Percentiles rank a stretch among this genome's conserved stretches.
Conservation (phyloP, 2,797 vertebrate genomes). For the Peromyscus attwateri region DNA sequence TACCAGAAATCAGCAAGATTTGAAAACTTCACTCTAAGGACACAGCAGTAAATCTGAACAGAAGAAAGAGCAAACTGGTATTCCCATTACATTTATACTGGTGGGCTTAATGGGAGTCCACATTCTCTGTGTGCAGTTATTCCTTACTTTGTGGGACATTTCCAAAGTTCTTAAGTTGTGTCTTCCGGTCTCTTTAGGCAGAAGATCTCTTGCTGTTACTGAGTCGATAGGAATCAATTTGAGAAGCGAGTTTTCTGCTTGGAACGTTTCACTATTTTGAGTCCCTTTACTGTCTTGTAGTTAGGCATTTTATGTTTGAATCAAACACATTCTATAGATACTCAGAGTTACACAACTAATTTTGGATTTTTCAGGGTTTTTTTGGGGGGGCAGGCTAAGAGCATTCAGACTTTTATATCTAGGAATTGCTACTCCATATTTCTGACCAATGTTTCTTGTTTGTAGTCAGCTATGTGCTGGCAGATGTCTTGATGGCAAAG, state of each 20-base stretch:
- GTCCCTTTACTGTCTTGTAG: not conserved
- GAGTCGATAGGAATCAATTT: not conserved
- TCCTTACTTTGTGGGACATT: not conserved
- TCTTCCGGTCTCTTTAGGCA: not conserved
- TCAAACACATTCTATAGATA: not conserved
- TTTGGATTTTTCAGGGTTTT: not conserved
- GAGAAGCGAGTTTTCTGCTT: not conserved
- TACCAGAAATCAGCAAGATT: not conserved
- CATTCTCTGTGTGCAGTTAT: not conserved
- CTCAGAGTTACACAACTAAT: not conserved
- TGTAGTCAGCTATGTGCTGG: not conserved
- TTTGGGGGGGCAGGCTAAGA: not conserved
- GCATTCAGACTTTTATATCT: not conserved
- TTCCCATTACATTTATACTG: not conserved
- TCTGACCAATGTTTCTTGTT: not conserved
- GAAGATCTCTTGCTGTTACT: not conserved
- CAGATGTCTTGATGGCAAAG: not conserved
- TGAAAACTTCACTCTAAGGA: not conserved
- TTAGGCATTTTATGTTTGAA: constrained; percentile 15
- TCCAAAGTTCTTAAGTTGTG: not conserved
- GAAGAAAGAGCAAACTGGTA: not conserved
- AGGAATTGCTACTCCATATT: not conserved
- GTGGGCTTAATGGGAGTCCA: not conserved
- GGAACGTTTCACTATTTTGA: not conserved
- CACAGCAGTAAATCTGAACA: not conserved